phyloP scores from a whole-genome alignment of 2,797 vertebrate species.

The Rhabdophis nuchalis region DNA sequence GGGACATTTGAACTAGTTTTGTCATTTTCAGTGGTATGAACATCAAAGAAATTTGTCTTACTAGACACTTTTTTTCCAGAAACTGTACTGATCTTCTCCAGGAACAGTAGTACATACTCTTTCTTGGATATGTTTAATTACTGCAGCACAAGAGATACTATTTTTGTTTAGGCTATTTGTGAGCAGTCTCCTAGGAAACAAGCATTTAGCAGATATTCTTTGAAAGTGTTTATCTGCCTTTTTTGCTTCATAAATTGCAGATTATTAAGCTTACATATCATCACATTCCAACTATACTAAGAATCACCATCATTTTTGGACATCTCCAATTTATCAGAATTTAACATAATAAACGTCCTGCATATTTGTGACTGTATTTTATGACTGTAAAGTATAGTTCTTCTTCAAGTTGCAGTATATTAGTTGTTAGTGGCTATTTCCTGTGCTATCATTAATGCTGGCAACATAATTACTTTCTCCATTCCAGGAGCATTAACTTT shows the following conservation, averaged over 20 bases:
- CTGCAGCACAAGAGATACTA: neutral
- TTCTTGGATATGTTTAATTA: conserved; percentile 24
- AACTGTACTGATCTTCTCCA: conserved; percentile 9
- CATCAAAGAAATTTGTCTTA: neutral
- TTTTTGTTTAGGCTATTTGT: conserved; percentile 44
- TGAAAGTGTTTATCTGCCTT: conserved; percentile 18
- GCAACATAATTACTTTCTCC: neutral
- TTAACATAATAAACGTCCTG: neutral
- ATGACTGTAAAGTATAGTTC: neutral
- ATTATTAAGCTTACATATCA: neutral
- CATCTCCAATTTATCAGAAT: neutral
- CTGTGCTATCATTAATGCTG: neutral
- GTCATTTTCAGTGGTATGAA: neutral
- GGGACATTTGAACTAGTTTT: neutral
- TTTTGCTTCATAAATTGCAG: conserved; percentile 5
- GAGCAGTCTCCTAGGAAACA: conserved; percentile 40
- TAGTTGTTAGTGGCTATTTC: neutral
- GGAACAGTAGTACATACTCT: conserved; percentile 19
- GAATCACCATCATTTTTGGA: neutral
- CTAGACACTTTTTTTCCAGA: neutral
- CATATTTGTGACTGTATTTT: neutral
- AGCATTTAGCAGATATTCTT: conserved; percentile 1
- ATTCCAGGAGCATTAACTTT: neutral
- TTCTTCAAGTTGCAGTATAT: neutral
- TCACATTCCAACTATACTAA: neutral